phyloP scores from a whole-genome alignment of 2,113 vertebrate species.

The Onychostoma macrolepis region DNA sequence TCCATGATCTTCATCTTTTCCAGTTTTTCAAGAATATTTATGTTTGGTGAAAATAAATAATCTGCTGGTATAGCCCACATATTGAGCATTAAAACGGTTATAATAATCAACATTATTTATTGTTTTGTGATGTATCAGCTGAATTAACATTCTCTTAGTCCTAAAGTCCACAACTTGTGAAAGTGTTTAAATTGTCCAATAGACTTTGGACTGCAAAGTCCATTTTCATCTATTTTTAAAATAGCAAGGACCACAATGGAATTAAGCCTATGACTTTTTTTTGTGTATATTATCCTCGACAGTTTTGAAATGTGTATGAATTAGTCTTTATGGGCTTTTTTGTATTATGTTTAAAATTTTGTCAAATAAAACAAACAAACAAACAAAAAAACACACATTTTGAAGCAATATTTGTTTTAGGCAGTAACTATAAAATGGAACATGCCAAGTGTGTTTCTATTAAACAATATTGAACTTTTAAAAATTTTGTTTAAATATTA shows the following conservation, averaged over 20 bases:
- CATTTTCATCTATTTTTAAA: no score
- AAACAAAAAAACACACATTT: background rate
- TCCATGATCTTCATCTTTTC: conserved; percentile 8
- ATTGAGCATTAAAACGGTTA: background rate
- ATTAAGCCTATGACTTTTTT: no score
- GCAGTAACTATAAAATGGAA: background rate
- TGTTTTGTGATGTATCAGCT: background rate
- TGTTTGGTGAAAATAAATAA: conserved; percentile 21
- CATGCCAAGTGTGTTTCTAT: background rate
- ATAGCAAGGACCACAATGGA: no score
- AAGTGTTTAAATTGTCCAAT: background rate
- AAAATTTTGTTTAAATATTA: no score
- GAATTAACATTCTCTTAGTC: background rate
- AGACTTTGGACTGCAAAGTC: background rate
- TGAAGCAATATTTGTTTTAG: background rate
- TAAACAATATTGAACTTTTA: no score
- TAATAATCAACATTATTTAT: background rate
- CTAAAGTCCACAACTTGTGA: background rate
- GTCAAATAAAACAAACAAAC: no score
- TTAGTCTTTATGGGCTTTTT: no score
- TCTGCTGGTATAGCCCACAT: background rate
- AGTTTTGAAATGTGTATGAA: no score
- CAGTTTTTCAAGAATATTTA: conserved; percentile 40
- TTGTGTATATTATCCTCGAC: no score
- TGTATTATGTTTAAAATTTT: no score